Evolutionary conservation across 2,113 vertebrate genomes (phyloP).

Genomic region (Theristicus caerulescens): DNA sequence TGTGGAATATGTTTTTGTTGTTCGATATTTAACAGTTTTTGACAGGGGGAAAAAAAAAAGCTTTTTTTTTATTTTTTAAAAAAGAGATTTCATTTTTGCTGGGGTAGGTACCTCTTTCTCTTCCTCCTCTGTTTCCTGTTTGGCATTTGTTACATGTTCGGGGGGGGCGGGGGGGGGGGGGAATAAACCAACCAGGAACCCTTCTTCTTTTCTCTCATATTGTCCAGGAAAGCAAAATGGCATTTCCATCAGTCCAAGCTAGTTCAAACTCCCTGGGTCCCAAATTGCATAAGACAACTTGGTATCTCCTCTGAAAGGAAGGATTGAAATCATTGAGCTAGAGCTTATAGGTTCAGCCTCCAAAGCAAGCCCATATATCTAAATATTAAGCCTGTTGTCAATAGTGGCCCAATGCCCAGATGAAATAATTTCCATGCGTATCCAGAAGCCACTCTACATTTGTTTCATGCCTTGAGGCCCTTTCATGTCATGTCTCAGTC

Average conservation of each 20-base stretch:
- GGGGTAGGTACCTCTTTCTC: background rate
- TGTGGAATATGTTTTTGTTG: background rate
- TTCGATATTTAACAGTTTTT: constrained; percentile 23
- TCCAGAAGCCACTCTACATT: background rate
- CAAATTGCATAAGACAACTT: background rate
- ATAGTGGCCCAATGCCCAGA: background rate
- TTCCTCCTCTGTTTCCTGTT: background rate
- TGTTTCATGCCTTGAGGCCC: background rate
- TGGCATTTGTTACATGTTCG: background rate
- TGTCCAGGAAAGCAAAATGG: background rate
- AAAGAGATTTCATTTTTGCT: background rate
- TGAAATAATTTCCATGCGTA: rapidly evolving
- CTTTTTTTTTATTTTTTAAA: background rate
- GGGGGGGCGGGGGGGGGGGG: too few species aligned
- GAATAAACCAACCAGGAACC: background rate
- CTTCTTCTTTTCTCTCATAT: background rate
- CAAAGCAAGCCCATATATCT: background rate
- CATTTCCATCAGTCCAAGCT: background rate
- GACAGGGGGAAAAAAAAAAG: background rate
- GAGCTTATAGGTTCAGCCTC: background rate
- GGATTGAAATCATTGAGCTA: background rate
- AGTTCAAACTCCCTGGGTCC: background rate
- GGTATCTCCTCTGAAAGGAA: background rate
- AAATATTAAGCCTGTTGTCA: background rate
- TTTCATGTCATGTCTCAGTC: rapidly evolving